Conservation (phyloP, 2,888 invertebrate genomes). For the Pinctada fucata region DNA sequence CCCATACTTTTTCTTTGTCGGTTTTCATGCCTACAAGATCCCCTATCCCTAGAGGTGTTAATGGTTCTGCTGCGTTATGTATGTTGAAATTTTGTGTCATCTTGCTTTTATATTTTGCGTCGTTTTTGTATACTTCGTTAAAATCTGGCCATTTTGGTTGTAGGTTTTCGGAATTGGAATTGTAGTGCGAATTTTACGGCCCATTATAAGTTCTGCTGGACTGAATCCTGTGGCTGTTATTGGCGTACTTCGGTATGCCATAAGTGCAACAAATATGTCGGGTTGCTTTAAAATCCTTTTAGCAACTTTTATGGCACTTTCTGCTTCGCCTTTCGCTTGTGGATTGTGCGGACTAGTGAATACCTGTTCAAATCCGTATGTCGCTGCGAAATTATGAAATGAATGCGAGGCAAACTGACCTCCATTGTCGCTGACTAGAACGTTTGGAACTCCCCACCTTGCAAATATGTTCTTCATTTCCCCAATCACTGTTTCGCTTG, state of each 20-base stretch:
- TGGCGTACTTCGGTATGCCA: conserved; percentile 36
- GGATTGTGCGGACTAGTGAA: conserved; percentile 34
- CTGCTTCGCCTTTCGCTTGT: conserved; percentile 41
- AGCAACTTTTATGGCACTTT: conserved; percentile 42
- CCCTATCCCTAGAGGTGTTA: conserved; percentile 1
- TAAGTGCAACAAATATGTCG: conserved; percentile 32
- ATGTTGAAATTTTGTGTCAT: not conserved
- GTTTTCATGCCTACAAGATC: conserved; percentile 12
- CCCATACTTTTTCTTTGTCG: conserved; percentile 20
- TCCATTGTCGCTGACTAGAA: conserved; percentile 39
- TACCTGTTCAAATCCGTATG: conserved; percentile 25
- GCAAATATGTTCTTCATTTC: conserved; percentile 45
- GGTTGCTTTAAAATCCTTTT: conserved; percentile 38
- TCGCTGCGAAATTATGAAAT: conserved; percentile 31
- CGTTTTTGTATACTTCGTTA: not conserved
- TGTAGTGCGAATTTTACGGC: conserved; percentile 30
- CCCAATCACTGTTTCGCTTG: conserved; percentile 35
- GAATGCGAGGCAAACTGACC: conserved; percentile 36
- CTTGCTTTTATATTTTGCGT: not conserved
- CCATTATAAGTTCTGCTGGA: conserved; percentile 41
- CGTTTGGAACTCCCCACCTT: conserved; percentile 41
- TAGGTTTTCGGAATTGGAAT: conserved; percentile 19
- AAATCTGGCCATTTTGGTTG: conserved; percentile 34
- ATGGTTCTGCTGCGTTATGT: not conserved
- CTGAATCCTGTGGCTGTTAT: too few relatives aligned